Base-by-base conservation (phyloP, 2,113 vertebrate species). In the Malurus elegans region DNA sequence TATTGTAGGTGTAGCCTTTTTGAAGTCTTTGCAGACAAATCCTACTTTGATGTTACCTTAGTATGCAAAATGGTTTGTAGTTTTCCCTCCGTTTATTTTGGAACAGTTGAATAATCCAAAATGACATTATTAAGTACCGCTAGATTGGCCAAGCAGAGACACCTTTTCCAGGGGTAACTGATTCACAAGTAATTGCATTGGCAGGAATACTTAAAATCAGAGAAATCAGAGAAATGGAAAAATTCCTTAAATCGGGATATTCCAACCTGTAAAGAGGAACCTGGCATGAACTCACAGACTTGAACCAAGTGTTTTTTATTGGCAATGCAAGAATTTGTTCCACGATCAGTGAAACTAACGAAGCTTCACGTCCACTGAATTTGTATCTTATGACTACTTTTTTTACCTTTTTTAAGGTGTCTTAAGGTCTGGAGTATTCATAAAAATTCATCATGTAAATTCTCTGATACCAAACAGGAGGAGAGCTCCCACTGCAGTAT, bases 191-290 rank as follows among this genome's bases (percentile, higher is more conserved):
- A 90, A 88, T 56, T 82, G 36, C 6, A 56, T 51, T 82, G 67
- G 40, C 71, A 83, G 71, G 31, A 76, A n/a, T n/a, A 6, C 14
- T 86, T 91, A 58, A 87, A 93, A 84, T 85, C 48, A 79, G 60
- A 75, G 25, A 87, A 96, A 82, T 72, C 65, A 87, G 58, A 88
- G 26, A 86, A 93, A 70, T 44, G 11, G 58, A 83, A 95, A 95
- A 85, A 88, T 9, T 91, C 47, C 60, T 86, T 93, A 74, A 90
- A 80, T 80, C 48, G 25, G 29, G 18, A 38, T 88, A 67, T 93
- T 90, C 45, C 66, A 93, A 23, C 14, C 60, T 78, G 20, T 66
- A 80, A 31, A 92, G 23, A 42, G 3, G n/a, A 53, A 78, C 8
- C 28, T 67, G 82, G 60, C 56, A 76, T 62, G 40, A 93, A 67